Evolutionary conservation across 1,140 invertebrate genomes (phyloP).

Genomic region (Drepana arcuata): DNA sequence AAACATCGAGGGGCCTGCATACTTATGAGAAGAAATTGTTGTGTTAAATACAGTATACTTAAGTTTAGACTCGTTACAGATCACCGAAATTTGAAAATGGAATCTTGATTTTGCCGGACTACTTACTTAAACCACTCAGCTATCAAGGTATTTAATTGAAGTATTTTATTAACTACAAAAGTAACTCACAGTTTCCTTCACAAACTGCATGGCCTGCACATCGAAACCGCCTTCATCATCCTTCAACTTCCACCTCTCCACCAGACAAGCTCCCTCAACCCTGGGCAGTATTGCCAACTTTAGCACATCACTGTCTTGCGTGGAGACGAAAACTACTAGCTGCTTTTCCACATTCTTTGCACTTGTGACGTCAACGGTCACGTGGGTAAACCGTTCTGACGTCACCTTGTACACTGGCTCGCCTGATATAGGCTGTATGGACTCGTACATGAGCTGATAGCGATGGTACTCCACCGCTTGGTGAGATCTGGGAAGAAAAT

Average conservation of each 20-base stretch:
- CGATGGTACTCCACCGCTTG: slow-evolving; percentile 79
- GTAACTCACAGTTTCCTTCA: slow-evolving; percentile 81
- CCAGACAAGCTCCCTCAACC: slow-evolving; percentile 82
- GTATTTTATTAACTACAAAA: background rate
- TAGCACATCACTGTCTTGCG: slow-evolving; percentile 81
- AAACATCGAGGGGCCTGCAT: too few relatives aligned
- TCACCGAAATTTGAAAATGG: too few relatives aligned
- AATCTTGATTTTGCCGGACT: too few relatives aligned
- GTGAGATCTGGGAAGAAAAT: slow-evolving; percentile 33
- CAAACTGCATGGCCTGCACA: slow-evolving; percentile 82
- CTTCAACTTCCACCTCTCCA: slow-evolving; percentile 88
- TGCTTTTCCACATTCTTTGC: slow-evolving; percentile 78
- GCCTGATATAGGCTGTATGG: slow-evolving; percentile 81
- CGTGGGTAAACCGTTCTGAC: slow-evolving; percentile 84
- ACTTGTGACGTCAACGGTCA: slow-evolving; percentile 83
- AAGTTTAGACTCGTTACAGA: too few relatives aligned
- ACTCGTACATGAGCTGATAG: slow-evolving; percentile 91
- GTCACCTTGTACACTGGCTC: slow-evolving; percentile 80
- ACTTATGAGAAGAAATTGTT: too few relatives aligned
- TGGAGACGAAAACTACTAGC: slow-evolving; percentile 86
- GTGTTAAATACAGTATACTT: too few relatives aligned
- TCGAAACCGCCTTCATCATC: slow-evolving; percentile 68
- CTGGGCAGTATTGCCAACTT: slow-evolving; percentile 85
- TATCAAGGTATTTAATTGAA: too few relatives aligned
- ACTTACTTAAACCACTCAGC: too few relatives aligned